These are phyloP conservation scores for Mylabris phalerata DNA, from an alignment of 1,140 invertebrate genomes.

Conservation along the genomic window DNA sequence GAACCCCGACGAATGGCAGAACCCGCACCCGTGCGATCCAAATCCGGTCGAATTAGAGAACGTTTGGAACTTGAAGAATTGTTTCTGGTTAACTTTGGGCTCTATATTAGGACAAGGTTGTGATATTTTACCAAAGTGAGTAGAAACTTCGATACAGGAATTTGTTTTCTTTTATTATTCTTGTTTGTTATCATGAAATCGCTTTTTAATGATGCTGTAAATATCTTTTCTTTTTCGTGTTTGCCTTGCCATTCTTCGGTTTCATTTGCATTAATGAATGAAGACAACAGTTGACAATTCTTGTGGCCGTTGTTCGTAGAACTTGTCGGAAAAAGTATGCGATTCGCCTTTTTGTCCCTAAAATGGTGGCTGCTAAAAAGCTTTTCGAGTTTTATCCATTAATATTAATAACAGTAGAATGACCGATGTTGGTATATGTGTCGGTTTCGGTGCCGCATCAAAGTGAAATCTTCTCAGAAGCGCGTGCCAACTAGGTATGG, in stretches of 20 bases:
- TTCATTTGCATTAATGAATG: too few species aligned
- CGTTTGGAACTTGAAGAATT: conserved; percentile 68
- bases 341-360: too few species aligned
- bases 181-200: not conserved
- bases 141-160: not conserved
- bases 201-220: too few species aligned
- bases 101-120: conserved; percentile 76
- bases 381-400: conserved; percentile 5
- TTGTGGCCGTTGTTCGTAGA: too few species aligned
- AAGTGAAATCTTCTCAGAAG: conserved; percentile 24
- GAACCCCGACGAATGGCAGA: conserved; percentile 81
- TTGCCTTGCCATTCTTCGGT: too few species aligned
- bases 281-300: too few species aligned
- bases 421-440: conserved; percentile 1
- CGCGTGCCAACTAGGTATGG: conserved; percentile 25
- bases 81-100: conserved; percentile 70
- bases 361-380: not conserved
- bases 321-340: too few species aligned
- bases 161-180: too few species aligned
- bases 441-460: conserved; percentile 18
- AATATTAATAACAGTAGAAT: conserved; percentile 19
- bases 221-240: too few species aligned
- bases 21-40: conserved; percentile 76
- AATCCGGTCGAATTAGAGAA: conserved; percentile 74
- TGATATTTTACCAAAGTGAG: conserved; percentile 72